Percentiles rank a stretch among this genome's conserved stretches.
Conservation (phyloP, 2,888 invertebrate genomes). For the Ophioninae sp. region DNA sequence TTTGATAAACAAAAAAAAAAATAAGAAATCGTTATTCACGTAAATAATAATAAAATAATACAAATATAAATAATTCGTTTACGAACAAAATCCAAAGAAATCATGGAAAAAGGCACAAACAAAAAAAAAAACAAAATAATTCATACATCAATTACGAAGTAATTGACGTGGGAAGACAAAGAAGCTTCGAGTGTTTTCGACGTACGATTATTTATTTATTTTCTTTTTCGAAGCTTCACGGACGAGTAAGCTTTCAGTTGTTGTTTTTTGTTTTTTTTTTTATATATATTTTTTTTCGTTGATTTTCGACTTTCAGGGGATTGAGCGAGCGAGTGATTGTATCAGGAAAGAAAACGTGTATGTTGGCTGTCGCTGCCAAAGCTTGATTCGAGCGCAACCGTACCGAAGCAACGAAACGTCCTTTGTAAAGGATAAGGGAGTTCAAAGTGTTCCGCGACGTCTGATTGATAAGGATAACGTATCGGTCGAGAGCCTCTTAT, state of each 20-base stretch:
- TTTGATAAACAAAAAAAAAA: no score
- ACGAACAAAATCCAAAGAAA: no score
- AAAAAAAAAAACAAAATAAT: not conserved
- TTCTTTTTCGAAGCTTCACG: not conserved
- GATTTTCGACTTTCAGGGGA: not conserved
- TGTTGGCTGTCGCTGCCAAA: conserved; percentile 1
- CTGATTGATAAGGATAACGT: conserved; percentile 72
- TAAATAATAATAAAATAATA: no score
- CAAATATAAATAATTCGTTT: no score
- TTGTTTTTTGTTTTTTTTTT: not conserved
- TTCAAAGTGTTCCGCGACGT: conserved; percentile 58
- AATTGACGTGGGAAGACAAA: not conserved
- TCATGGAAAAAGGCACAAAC: no score
- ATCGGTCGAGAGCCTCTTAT: conserved; percentile 59
- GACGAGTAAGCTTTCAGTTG: not conserved
- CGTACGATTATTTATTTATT: not conserved
- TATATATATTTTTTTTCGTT: not conserved
- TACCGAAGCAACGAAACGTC: conserved; percentile 57
- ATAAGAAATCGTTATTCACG: no score
- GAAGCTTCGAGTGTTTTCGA: not conserved
- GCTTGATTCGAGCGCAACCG: conserved; percentile 15
- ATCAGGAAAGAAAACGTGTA: not conserved
- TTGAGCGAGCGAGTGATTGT: not conserved
- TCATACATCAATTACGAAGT: not conserved
- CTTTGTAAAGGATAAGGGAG: conserved; percentile 57